Conservation (phyloP, 2,113 vertebrate species). For the Scalopus aquaticus region DNA sequence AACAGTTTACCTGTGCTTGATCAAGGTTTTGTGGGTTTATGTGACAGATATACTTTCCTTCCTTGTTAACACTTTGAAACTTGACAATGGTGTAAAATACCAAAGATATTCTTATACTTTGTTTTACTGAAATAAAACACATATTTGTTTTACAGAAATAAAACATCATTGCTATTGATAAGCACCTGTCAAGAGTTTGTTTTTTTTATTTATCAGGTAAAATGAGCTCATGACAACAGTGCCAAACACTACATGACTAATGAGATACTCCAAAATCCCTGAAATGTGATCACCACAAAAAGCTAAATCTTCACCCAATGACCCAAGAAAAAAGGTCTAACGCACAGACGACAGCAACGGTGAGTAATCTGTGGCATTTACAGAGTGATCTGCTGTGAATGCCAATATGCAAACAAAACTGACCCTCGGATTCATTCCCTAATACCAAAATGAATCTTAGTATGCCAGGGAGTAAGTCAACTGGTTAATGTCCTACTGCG, state of each 20-base stretch:
- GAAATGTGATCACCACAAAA: background rate
- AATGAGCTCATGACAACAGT: background rate
- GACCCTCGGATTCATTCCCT: background rate
- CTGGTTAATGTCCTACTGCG: background rate
- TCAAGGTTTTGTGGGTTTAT: background rate
- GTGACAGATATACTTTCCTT: background rate
- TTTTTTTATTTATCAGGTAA: background rate
- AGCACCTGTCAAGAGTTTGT: background rate
- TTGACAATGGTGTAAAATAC: background rate
- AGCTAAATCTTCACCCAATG: background rate
- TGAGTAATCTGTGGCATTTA: background rate
- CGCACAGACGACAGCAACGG: background rate
- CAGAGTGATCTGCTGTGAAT: background rate
- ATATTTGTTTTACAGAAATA: background rate
- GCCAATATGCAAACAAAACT: background rate
- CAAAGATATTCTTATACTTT: background rate
- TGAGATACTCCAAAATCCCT: background rate
- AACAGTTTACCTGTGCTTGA: background rate
- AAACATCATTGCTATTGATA: background rate
- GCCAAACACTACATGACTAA: background rate
- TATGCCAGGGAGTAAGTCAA: background rate
- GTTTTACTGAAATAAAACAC: conserved; percentile 1
- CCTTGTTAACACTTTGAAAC: background rate
- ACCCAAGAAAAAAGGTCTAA: background rate
- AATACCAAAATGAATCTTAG: background rate